These are phyloP conservation scores for Ephialtes manifestator DNA, from an alignment of 2,888 invertebrate species.

Conservation along the genomic window DNA sequence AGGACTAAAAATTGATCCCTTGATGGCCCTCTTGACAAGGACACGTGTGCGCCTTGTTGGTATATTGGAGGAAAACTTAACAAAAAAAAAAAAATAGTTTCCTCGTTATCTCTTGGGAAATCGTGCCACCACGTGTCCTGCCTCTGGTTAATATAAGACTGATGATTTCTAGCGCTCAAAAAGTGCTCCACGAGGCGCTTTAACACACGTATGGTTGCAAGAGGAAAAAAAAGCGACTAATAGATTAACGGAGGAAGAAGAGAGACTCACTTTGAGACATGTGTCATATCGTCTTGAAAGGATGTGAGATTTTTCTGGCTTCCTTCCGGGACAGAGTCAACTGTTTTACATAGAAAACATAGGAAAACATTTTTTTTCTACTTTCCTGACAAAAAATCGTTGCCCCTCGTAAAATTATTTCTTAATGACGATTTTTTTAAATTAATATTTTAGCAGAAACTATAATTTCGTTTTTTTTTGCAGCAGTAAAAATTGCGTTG, in stretches of 20 bases:
- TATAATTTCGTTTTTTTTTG: no score
- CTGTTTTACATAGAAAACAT: neutral
- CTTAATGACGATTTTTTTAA: no score
- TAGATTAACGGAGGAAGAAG: neutral
- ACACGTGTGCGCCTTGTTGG: conserved; percentile 4
- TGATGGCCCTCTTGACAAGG: neutral
- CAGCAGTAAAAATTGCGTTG: no score
- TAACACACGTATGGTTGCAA: conserved; percentile 5
- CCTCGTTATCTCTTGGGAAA: conserved; percentile 19
- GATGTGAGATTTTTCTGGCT: conserved; percentile 51
- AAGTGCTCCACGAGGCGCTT: neutral
- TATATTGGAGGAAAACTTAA: conserved; percentile 39
- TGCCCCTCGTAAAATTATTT: no score
- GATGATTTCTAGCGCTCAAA: neutral
- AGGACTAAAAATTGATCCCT: neutral
- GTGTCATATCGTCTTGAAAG: conserved; percentile 16
- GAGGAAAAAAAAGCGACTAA: neutral
- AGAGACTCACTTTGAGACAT: neutral
- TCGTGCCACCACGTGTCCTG: conserved; percentile 16
- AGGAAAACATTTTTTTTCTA: neutral
- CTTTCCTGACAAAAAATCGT: no score
- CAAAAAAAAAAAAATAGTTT: conserved; percentile 10
- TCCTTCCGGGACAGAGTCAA: conserved; percentile 49
- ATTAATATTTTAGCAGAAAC: no score
- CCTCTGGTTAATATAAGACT: conserved; percentile 14